Evolutionary conservation across 1,140 invertebrate species (phyloP), one percentile per base, ranked within the genome.

Genomic region (Lerema accius): DNA sequence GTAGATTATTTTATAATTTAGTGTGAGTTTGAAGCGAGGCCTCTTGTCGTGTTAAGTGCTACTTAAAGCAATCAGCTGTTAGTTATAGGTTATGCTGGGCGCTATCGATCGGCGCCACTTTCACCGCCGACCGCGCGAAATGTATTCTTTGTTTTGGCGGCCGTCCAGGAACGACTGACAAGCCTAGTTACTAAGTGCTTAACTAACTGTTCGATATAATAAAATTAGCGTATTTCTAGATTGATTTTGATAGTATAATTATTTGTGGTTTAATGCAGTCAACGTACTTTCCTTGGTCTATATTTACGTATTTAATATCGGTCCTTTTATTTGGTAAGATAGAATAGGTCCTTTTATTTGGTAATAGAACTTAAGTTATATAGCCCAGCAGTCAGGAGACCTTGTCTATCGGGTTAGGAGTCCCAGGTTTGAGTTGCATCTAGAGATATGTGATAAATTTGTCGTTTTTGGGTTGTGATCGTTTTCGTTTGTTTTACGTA

Each of bases 91-190:
- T 70, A 72, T 39, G 67, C 69, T 51, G 59, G 59, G 56, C 39
- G 16, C 37, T 84, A 85, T 88, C 76, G 85, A 88, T 82, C 76
- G 76, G 53, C 55, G 70, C 67, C 78, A 82, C 77, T 84, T 84
- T 84, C 76, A 69, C 82, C 70, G 63, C 49, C 61, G 56, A 40
- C 59, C 46, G 66, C 66, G 71, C 66, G 51, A 71, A 71, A 53
- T 48, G 59, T 73, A 58, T 73, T 78, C 73, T 83, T 82, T 78
- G 75, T 79, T 84, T 89, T 86, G 86, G 84, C 82, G 70, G 60
- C 50, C 55, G 53, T 74, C 76, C 76, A 79, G 73, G n/a, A 59
- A 64, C 55, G 40, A 58, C 67, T 39, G 58, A 40, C 59, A 46
- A 67, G 61, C 49, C 53, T 53, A 62, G 76, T 76, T 72, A 72